These are phyloP conservation scores for Paramormyrops kingsleyae DNA, from an alignment of 2,113 vertebrate species.

Conservation along the genomic window DNA sequence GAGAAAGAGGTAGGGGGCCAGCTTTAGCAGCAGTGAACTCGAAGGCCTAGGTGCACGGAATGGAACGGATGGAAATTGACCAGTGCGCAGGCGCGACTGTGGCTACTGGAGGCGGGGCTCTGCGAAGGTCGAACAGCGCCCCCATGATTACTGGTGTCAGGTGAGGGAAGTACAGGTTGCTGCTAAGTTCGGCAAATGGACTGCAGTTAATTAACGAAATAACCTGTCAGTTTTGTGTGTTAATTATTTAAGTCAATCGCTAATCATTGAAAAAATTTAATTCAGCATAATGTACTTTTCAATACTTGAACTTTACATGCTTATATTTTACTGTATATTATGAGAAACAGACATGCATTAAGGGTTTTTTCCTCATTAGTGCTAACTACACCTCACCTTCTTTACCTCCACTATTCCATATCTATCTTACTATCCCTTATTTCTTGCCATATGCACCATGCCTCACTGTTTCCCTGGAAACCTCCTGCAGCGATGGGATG, in stretches of 20 bases:
- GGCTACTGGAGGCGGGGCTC: slow-evolving; percentile 56
- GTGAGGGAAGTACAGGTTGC: slow-evolving; percentile 42
- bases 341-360: not conserved
- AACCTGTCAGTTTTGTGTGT: not conserved
- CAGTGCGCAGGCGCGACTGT: slow-evolving; percentile 69
- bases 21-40: slow-evolving; percentile 25
- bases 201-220: not conserved
- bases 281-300: not conserved
- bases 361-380: not conserved
- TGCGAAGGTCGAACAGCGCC: slow-evolving; percentile 71
- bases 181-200: not conserved
- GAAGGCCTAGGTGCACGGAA: slow-evolving; percentile 44
- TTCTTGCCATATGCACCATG: not conserved
- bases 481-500: slow-evolving; percentile 54
- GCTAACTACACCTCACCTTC: not conserved
- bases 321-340: not conserved
- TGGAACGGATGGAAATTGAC: slow-evolving; percentile 75
- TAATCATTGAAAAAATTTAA: not conserved
- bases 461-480: slow-evolving; percentile 7
- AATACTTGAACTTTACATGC: not conserved
- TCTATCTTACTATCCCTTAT: not conserved
- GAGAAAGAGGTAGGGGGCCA: slow-evolving; percentile 33
- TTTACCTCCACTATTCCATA: not conserved
- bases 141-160: slow-evolving; percentile 71
- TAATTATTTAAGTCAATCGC: not conserved